These are phyloP conservation scores for Megathymus violae DNA, from an alignment of 1,140 invertebrate genomes.

Conservation along the genomic window DNA sequence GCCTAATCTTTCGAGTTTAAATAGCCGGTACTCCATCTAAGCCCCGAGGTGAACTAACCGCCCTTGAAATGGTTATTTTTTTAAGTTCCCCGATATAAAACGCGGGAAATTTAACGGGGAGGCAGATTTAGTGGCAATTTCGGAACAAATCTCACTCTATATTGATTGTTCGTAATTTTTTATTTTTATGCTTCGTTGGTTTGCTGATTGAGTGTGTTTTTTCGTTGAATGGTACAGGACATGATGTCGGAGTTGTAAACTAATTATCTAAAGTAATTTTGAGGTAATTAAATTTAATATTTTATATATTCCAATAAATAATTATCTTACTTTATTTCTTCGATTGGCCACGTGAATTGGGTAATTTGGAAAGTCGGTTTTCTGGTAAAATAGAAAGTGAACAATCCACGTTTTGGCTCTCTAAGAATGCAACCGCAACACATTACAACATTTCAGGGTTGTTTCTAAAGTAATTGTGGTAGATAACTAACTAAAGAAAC, in stretches of 20 bases:
- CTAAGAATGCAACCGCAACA: too few species aligned
- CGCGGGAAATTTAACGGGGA: conserved; percentile 53
- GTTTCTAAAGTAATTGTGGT: too few species aligned
- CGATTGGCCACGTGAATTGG: too few species aligned
- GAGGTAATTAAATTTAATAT: too few species aligned
- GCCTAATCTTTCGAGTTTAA: conserved; percentile 67
- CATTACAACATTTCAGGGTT: too few species aligned
- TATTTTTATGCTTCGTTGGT: conserved; percentile 58
- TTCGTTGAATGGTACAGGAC: not conserved
- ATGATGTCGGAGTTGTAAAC: conserved; percentile 5
- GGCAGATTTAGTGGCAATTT: conserved; percentile 69
- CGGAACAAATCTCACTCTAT: conserved; percentile 53
- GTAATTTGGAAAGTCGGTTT: too few species aligned
- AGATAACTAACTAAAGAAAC: too few species aligned
- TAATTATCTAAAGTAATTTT: not conserved
- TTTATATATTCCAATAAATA: too few species aligned
- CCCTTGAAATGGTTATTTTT: conserved; percentile 76
- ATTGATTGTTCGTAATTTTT: conserved; percentile 74
- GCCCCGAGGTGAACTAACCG: conserved; percentile 66
- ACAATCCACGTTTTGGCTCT: too few species aligned
- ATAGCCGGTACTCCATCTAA: conserved; percentile 60
- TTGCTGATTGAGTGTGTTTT: conserved; percentile 45
- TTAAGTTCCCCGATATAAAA: conserved; percentile 61
- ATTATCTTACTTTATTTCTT: too few species aligned
- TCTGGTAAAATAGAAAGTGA: too few species aligned